A percentile compares a stretch with the other conserved stretches of the same genome.
Conservation (phyloP, 2,113 vertebrate species). For the Manacus vitellinus region DNA sequence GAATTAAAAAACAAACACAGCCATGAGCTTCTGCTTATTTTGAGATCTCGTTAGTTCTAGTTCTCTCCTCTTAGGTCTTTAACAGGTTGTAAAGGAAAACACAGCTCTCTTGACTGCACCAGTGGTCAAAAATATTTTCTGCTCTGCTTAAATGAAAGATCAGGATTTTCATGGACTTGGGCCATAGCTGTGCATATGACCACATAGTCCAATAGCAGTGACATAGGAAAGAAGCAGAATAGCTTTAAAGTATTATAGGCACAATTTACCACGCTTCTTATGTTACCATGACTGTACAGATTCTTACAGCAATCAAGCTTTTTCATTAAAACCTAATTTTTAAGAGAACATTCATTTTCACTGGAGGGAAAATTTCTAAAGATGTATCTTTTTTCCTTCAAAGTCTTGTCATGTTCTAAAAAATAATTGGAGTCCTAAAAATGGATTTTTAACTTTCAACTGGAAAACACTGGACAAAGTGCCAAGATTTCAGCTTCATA, state of each 20-base stretch:
- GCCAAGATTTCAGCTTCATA: neutral
- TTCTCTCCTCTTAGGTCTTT: neutral
- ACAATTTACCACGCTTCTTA: neutral
- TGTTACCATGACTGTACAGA: neutral
- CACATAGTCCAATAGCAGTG: neutral
- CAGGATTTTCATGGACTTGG: neutral
- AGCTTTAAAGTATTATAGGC: neutral
- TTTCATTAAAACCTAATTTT: neutral
- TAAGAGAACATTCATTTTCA: neutral
- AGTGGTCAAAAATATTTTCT: neutral
- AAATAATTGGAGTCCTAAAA: neutral
- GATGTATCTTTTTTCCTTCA: neutral
- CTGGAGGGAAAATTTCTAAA: neutral
- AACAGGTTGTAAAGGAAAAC: neutral
- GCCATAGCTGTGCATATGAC: neutral
- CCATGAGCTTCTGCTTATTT: neutral
- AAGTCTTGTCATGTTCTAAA: neutral
- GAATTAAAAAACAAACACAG: constrained; percentile 18
- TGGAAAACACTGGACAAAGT: neutral
- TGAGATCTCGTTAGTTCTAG: rapidly evolving
- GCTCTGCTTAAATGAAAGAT: neutral
- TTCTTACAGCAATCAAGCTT: neutral
- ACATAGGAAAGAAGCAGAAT: neutral
- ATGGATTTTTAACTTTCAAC: neutral
- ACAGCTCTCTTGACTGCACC: neutral